Conservation (phyloP, 2,113 vertebrate genomes). For the Peromyscus maniculatus region DNA sequence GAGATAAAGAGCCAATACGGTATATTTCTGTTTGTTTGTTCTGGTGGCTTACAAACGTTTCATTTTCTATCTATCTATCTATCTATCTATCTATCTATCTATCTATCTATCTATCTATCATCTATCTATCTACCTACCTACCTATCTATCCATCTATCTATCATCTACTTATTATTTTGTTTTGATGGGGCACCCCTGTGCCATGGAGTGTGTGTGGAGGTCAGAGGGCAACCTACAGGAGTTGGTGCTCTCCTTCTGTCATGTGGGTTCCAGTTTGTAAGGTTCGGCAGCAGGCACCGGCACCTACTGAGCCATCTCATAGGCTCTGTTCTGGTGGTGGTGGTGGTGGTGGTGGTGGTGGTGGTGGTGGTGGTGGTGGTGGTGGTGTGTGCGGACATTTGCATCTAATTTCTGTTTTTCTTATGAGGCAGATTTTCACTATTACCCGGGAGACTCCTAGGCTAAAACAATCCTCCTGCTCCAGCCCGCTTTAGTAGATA, state of each 20-base stretch:
- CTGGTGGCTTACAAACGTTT: background rate
- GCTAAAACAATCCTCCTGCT: background rate
- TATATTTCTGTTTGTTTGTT: background rate
- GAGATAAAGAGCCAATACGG: background rate
- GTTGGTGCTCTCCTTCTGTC: background rate
- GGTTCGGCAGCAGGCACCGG: background rate
- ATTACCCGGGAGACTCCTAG: background rate
- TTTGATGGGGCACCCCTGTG: background rate
- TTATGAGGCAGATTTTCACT: background rate
- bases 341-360: background rate
- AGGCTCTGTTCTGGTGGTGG: background rate
- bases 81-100: no score
- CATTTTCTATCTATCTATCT: no score
- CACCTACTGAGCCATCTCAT: background rate
- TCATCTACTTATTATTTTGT: no score
- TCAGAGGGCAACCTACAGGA: background rate
- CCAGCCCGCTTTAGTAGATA: background rate
- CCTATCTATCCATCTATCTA: no score
- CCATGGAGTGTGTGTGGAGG: no score
- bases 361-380: background rate
- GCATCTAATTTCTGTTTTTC: background rate
- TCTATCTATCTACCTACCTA: no score
- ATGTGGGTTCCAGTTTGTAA: background rate
- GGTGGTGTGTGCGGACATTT: background rate
- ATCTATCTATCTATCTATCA: no score